Evolutionary conservation across 1,140 invertebrate species (phyloP).

Genomic region (Drosophila santomea): DNA sequence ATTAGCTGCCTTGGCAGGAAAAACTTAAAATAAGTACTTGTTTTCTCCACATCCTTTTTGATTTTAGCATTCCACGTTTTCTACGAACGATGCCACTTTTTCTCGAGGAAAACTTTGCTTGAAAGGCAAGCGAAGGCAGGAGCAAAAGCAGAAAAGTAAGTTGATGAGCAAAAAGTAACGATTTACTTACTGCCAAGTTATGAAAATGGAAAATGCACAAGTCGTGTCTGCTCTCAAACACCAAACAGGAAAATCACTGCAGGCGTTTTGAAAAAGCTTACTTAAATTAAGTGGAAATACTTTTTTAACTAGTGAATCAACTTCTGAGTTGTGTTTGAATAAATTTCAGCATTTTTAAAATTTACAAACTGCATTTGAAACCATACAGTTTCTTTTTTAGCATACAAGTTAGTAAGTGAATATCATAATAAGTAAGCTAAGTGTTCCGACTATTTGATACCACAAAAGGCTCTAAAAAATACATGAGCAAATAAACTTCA

Average conservation of each 20-base stretch:
- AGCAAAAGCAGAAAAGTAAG: not conserved
- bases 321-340: too few species aligned
- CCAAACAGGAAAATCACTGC: conserved; percentile 5
- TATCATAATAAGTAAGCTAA: too few species aligned
- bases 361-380: too few species aligned
- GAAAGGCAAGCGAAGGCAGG: conserved; percentile 3
- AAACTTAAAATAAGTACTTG: conserved; percentile 51
- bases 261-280: conserved; percentile 17
- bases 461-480: too few species aligned
- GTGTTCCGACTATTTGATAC: too few species aligned
- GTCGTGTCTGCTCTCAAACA: conserved; percentile 61
- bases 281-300: not conserved
- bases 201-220: conserved; percentile 80
- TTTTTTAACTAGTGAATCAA: not conserved
- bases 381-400: too few species aligned
- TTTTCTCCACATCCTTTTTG: conserved; percentile 11
- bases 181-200: conserved; percentile 73
- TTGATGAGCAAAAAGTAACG: conserved; percentile 28
- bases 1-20: conserved; percentile 62
- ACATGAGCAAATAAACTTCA: too few species aligned
- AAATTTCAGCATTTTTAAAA: too few species aligned
- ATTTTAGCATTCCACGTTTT: conserved; percentile 8
- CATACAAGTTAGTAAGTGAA: too few species aligned
- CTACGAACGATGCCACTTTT: conserved; percentile 51
- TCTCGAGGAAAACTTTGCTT: conserved; percentile 6